Evolutionary conservation across 2,888 invertebrate species (phyloP).

Genomic region (Drosophila rubida): DNA sequence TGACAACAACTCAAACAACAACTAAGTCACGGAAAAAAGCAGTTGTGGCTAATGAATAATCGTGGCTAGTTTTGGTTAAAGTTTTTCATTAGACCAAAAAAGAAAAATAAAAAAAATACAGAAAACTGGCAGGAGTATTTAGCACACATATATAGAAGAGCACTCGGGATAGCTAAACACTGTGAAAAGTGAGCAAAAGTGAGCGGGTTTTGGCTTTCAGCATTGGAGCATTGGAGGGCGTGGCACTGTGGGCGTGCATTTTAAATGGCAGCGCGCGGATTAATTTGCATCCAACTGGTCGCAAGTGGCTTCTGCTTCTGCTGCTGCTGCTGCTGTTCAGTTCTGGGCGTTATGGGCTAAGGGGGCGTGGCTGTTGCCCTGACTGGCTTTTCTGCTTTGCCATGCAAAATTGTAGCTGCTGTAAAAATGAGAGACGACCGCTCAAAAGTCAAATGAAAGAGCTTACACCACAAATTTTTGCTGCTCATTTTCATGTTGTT

Average conservation of each 20-base stretch:
- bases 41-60: constrained; percentile 44
- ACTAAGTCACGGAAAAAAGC: constrained; percentile 10
- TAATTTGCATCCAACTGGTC: constrained; percentile 48
- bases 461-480: constrained; percentile 16
- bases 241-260: constrained; percentile 37
- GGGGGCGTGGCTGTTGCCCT: constrained; percentile 23
- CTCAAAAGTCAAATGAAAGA: constrained; percentile 34
- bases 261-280: constrained; percentile 24
- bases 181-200: constrained; percentile 19
- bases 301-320: constrained; percentile 27
- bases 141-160: background rate
- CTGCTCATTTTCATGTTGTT: constrained; percentile 18
- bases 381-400: background rate
- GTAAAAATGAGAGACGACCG: constrained; percentile 25
- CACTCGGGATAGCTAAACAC: constrained; percentile 17
- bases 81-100: constrained; percentile 34
- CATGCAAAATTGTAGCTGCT: constrained; percentile 28
- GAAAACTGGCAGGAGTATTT: too few relatives aligned
- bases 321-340: background rate
- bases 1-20: constrained; percentile 6
- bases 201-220: constrained; percentile 13
- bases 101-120: background rate
- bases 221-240: constrained; percentile 9
- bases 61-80: constrained; percentile 35
- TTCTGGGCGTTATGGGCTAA: constrained; percentile 1